Conservation (phyloP, 2,888 invertebrate species). For the Prenolepis imparis region DNA sequence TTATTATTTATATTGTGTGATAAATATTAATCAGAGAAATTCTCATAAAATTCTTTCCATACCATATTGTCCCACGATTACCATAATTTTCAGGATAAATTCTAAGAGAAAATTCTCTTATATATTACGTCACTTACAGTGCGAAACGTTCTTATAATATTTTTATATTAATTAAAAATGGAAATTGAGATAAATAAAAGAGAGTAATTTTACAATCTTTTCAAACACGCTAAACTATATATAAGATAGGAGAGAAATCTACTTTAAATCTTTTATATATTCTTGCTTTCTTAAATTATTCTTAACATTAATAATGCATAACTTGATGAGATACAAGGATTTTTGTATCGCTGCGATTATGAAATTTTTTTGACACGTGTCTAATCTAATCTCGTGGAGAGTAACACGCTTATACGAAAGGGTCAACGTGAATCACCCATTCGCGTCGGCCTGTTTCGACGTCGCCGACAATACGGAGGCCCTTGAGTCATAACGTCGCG, state of each 20-base stretch:
- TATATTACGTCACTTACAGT: no score
- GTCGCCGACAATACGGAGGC: conserved; percentile 39
- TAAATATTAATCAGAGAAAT: no score
- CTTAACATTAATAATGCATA: background rate
- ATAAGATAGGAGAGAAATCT: background rate
- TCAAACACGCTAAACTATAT: no score
- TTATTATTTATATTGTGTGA: no score
- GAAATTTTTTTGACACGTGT: background rate
- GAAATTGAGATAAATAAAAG: background rate
- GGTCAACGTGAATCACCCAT: conserved; percentile 42
- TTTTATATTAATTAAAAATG: background rate
- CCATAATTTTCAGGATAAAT: no score
- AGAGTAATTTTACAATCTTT: background rate
- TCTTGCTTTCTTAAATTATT: background rate
- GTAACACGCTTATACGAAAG: conserved; percentile 13
- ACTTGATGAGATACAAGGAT: background rate
- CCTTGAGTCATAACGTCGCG: conserved; percentile 63
- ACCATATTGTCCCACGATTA: no score
- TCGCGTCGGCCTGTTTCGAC: conserved; percentile 45
- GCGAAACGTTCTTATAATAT: no score
- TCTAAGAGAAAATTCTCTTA: no score
- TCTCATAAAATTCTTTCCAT: no score
- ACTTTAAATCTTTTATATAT: background rate
- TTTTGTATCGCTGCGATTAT: background rate
- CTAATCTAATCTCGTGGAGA: conserved; percentile 7